A percentile compares a stretch with the other conserved stretches of the same genome.
Conservation (phyloP, 2,113 vertebrate species). For the Nycticebus coucang region DNA sequence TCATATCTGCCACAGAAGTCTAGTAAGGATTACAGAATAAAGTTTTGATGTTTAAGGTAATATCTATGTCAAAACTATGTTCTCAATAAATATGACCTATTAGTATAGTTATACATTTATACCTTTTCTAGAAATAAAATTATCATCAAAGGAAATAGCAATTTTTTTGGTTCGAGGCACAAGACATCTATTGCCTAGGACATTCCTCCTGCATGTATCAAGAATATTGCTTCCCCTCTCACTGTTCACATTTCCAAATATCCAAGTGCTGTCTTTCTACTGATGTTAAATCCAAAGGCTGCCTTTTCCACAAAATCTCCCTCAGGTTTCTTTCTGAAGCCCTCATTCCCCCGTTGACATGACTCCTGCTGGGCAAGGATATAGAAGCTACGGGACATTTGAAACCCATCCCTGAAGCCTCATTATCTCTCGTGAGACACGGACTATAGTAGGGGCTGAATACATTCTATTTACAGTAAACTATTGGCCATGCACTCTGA, state of each 20-base stretch:
- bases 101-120: background rate
- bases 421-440: background rate
- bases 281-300: background rate
- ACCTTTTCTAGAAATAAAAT: background rate
- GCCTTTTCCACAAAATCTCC: background rate
- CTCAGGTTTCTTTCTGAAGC: background rate
- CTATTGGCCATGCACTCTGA: background rate
- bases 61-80: background rate
- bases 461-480: background rate
- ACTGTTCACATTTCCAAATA: background rate
- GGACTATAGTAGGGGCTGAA: background rate
- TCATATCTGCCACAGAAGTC: background rate
- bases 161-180: background rate
- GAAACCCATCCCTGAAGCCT: background rate
- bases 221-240: background rate
- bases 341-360: background rate
- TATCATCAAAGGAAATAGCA: background rate
- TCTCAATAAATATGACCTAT: background rate
- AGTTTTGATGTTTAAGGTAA: background rate
- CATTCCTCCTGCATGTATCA: background rate
- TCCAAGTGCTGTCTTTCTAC: background rate
- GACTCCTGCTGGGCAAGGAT: background rate
- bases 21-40: background rate
- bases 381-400: background rate
- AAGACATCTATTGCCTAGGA: background rate